These are phyloP conservation scores for Anseranas semipalmata DNA, from an alignment of 2,113 vertebrate genomes.

Conservation along the genomic window DNA sequence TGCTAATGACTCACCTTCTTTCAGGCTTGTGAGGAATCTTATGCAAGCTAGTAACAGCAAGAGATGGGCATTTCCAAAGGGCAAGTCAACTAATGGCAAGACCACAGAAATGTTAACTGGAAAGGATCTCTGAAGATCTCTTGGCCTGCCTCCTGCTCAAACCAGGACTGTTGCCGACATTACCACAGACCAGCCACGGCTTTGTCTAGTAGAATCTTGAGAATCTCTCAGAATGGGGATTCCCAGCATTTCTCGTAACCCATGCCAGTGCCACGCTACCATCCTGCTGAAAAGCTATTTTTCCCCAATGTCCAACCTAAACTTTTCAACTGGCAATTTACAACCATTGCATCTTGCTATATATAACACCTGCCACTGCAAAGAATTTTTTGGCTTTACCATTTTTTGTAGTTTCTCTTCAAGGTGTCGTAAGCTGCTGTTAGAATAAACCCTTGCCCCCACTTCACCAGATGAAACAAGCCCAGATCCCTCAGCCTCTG, in stretches of 20 bases:
- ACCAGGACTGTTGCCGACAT: neutral
- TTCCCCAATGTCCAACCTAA: rapidly evolving
- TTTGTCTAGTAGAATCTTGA: neutral
- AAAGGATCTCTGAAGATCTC: neutral
- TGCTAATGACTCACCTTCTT: neutral
- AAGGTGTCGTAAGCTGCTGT: neutral
- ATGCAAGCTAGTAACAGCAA: neutral
- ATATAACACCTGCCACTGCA: neutral
- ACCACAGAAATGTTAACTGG: neutral
- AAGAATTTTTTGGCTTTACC: neutral
- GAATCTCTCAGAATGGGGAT: neutral
- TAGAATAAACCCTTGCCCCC: neutral
- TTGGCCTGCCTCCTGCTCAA: neutral
- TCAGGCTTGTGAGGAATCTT: neutral
- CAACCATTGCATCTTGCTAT: neutral
- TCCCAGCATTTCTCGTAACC: neutral
- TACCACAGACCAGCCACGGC: neutral
- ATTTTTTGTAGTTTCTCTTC: neutral
- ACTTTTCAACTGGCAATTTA: neutral
- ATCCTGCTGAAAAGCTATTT: neutral
- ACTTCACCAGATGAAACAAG: neutral
- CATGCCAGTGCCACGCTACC: neutral
- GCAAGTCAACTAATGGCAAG: neutral
- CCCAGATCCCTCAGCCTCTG: neutral
- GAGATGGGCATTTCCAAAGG: neutral